A percentile compares a stretch with the other conserved stretches of the same genome.
Evolutionary conservation across 2,113 vertebrate species (phyloP).

Genomic region (Camelus dromedarius): DNA sequence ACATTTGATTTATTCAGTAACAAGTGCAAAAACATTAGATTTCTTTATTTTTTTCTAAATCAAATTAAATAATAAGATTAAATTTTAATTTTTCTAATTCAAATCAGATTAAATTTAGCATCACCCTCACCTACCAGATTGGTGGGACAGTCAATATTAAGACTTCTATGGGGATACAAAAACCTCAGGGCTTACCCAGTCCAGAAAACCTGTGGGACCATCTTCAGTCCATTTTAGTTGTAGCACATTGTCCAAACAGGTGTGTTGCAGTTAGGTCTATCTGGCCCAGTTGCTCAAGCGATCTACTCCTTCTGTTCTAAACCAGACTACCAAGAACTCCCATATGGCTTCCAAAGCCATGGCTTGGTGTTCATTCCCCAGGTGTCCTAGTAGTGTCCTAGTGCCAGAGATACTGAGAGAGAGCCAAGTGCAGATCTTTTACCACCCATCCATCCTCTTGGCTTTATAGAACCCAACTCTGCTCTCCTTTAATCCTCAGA

Average conservation of each 20-base stretch:
- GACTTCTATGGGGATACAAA: neutral
- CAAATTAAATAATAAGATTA: neutral
- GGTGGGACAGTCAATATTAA: neutral
- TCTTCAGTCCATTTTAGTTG: neutral
- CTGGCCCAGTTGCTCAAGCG: neutral
- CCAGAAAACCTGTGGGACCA: neutral
- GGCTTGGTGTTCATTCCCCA: neutral
- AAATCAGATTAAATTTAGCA: constrained; percentile 45
- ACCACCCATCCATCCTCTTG: neutral
- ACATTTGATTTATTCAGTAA: constrained; percentile 35
- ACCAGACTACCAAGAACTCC: neutral
- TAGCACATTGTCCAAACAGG: neutral
- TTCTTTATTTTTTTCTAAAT: constrained; percentile 35
- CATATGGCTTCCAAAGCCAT: neutral
- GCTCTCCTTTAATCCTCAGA: neutral
- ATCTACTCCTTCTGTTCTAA: neutral
- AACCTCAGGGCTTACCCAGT: neutral
- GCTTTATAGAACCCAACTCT: neutral
- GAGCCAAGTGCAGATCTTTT: neutral
- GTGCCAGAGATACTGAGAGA: neutral
- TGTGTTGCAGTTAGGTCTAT: neutral
- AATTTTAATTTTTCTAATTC: constrained; percentile 33
- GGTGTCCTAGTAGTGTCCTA: neutral
- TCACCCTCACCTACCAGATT: neutral
- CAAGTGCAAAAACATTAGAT: constrained; percentile 24